These are phyloP conservation scores for Melikaiella ostensackeni DNA, from an alignment of 2,888 invertebrate genomes.

Conservation along the genomic window DNA sequence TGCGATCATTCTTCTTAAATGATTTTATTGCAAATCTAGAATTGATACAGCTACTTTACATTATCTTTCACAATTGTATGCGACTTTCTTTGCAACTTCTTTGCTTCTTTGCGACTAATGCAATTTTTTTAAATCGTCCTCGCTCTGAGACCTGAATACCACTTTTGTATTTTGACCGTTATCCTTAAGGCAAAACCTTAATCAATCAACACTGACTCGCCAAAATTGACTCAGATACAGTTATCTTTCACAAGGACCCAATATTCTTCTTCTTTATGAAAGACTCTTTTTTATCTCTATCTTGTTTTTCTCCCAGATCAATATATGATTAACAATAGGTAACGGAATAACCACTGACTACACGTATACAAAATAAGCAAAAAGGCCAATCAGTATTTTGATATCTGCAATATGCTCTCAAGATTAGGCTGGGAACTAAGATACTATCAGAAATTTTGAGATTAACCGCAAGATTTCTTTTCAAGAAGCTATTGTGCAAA, in stretches of 20 bases:
- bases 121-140: no score
- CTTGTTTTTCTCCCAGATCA: constrained; percentile 1
- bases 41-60: no score
- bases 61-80: no score
- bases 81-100: no score
- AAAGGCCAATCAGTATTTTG: constrained; percentile 5
- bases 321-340: constrained; percentile 49
- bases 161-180: background rate
- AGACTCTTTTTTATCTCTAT: background rate
- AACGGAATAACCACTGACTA: constrained; percentile 4
- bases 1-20: no score
- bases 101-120: no score
- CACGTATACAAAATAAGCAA: constrained; percentile 1
- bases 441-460: no score
- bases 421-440: background rate
- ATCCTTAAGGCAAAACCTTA: background rate
- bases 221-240: background rate
- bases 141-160: no score
- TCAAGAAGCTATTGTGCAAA: background rate
- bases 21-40: no score
- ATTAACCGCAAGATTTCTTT: no score
- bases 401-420: background rate
- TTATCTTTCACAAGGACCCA: background rate
- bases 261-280: background rate
- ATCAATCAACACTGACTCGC: background rate